Base-by-base conservation (phyloP, 2,797 vertebrate genomes). In the Microhierax caerulescens region DNA sequence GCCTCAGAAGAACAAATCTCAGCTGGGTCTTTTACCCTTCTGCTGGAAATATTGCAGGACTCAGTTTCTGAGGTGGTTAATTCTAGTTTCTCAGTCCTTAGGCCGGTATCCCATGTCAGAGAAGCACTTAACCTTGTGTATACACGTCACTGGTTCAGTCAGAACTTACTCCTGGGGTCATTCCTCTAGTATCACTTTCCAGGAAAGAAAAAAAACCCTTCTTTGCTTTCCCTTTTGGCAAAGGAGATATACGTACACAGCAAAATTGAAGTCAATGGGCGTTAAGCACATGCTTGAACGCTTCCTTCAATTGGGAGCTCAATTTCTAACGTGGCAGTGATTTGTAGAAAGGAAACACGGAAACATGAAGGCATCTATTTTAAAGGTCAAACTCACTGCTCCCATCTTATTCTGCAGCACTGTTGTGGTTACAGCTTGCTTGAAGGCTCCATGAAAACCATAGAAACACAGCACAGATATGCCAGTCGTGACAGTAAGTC, bases 211-310 rank as follows among this genome's bases (percentile, higher is more conserved):
- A 70, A 54, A 22, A 1, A 17, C 37, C 24, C 88, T 92, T 32
- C 53, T 91, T 54, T 72, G 27, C 73, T 85, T 94, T 95, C 23
- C 24, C 54, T 90, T 91, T 88, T 91, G 87, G 69, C 85, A 95
- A 93, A 88, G 87, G 88, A 91, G 78, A 92, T 75, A 59, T 17
- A 94, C 0, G 1, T 34, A 61, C 5, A 3, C 51, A 75, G 82
- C 48, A 73, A 91, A 93, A 93, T n/a, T 88, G 87, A 93, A 93
- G 82, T 91, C 89, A 95, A 45, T 51, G 82, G 50, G 54, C 2
- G 0, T 93, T 95, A 93, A 91, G 65, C 73, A 75, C 65, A 88
- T 72, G 90, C 90, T 90, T 90, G 91, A 97, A 90, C 8, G 73
- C 76, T 88, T 84, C 65, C 61, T 90, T 81, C 76, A 96, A 88